Base-by-base conservation (phyloP, 1,140 invertebrate genomes). In the Helicoverpa zea region DNA sequence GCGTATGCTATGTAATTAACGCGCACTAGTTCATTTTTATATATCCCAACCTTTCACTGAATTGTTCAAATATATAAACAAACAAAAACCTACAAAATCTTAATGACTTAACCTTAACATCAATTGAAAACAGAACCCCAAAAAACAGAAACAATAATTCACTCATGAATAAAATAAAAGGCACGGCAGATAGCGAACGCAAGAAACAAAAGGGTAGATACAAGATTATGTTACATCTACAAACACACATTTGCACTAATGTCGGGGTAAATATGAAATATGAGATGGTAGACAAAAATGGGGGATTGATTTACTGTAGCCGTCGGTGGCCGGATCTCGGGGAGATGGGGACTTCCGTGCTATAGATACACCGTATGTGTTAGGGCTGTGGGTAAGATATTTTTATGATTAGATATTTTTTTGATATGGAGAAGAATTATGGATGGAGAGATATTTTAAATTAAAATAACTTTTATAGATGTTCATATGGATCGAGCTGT, bases 251-350 rank as follows among this genome's bases (percentile, higher is more conserved):
- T 83, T 77, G 58, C 81, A 83, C 84, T 86, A 87, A 87, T 87
- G 84, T 80, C 75, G 81, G 81, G 79, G 82, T 81, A 87, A 87
- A 87, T 87, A 87, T 84, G 83, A 87, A 84, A 86, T 84, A 86
- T 83, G 83, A 87, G 84, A 54, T 81, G 61, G 81, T 64, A 84
- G 80, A 83, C 80, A 84, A 84, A 86, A 86, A 85, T 85, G 80
- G 77, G 59, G 81, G 87, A 87, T 87, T 88, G 85, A 88, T 88
- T 88, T 86, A 88, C 84, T 63, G 83, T 78, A 83, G 84, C 80
- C 80, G 66, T 59, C 72, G 77, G 75, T 79, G 63, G 70, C 74
- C 84, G 80, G 82, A 83, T 81, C 74, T 78, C 80, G 56, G 64
- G 68, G 58, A 77, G 78, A 78, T 79, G 72, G 68, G 82, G 70